phyloP scores from a whole-genome alignment of 2,113 vertebrate species.

The Aptenodytes patagonicus region DNA sequence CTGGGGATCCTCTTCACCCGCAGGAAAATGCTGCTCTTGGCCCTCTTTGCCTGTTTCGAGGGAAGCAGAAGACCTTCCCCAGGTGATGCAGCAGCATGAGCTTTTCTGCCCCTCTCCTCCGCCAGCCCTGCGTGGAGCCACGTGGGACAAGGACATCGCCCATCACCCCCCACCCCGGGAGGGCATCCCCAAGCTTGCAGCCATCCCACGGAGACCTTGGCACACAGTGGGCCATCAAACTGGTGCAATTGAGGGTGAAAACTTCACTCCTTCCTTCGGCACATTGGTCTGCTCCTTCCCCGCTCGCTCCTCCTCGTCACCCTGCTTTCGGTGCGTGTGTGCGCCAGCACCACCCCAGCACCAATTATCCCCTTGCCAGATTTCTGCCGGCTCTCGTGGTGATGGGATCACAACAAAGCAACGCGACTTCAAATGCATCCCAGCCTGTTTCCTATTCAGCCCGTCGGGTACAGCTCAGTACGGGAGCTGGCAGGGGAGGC shows the following conservation, averaged over 20 bases:
- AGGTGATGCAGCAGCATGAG: neutral
- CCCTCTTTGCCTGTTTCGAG: neutral
- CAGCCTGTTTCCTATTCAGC: neutral
- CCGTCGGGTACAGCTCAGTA: neutral
- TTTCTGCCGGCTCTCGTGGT: neutral
- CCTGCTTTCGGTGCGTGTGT: neutral
- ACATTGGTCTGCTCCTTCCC: neutral
- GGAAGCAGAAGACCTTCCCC: neutral
- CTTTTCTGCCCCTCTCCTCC: neutral
- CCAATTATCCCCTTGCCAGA: neutral
- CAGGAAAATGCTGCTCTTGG: neutral
- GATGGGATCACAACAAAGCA: neutral
- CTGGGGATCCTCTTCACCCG: fast-evolving
- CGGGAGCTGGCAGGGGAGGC: neutral
- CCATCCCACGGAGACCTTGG: fast-evolving
- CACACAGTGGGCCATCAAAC: fast-evolving
- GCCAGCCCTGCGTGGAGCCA: fast-evolving
- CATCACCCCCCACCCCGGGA: fast-evolving
- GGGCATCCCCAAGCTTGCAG: neutral
- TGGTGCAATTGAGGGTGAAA: neutral
- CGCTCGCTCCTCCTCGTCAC: fast-evolving
- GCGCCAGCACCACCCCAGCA: fast-evolving
- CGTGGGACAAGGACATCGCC: neutral
- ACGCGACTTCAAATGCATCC: neutral
- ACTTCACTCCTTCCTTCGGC: neutral